Base-by-base conservation (phyloP, 2,797 vertebrate species). In the Propithecus perrieri region DNA sequence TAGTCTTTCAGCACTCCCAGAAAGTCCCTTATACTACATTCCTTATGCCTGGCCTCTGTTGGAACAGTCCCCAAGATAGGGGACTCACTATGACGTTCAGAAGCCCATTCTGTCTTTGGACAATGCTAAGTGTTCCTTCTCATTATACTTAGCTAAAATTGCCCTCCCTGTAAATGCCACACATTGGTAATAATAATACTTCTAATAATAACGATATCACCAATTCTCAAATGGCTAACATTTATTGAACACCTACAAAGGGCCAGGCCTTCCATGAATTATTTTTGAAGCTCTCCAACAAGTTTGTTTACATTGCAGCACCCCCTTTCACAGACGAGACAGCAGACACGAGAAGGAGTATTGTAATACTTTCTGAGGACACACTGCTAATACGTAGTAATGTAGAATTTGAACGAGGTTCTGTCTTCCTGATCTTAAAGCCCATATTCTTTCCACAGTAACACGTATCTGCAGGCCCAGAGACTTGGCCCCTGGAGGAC, bases 61-160 rank as follows among this genome's bases (percentile, higher is more conserved):
- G 33, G 30, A 87, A 86, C 17, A 55, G 28, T 83, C 65, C 7
- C 57, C 30, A 48, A 46, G 6, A 72, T 33, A 67, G 59, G 41
- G 24, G 35, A 72, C 30, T 85, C 35, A 46, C 41, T 61, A 17
- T 72, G 59, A 67, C 63, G 41, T 75, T 89, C 76, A 92, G 65
- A 96, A 92, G 46, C 35, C 24, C 48, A 33, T 79, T 71, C 69
- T 91, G 26, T 33, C 95, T 96, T 92, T 57, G 26, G 17, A 78
- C 43, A 84, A 41, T 75, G 38, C 30, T 71, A 91, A 50, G 22
- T 74, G 20, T 63, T 95, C 78, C 76, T 86, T 72, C 63, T 89
- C 41, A 93, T 80, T 80, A 88, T 63, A 41, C n/a, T 94, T 85
- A 89, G 87, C 33, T 85, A 96, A 96, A 92, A 93, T 41, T 75